These are phyloP conservation scores for Danio aesculapii DNA, from an alignment of 2,797 vertebrate species.

Conservation along the genomic window DNA sequence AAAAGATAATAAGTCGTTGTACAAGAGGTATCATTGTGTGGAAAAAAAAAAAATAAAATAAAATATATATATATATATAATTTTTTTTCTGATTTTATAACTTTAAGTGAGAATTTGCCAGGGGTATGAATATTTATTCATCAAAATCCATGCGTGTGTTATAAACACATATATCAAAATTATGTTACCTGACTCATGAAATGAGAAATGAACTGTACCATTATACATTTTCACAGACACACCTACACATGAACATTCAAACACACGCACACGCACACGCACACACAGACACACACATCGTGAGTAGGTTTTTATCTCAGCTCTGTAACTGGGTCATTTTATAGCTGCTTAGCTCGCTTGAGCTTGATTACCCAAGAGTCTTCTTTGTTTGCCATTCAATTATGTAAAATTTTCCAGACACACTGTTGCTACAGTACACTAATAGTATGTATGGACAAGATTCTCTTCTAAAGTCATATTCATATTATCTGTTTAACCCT, in stretches of 20 bases:
- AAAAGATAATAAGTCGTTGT: too few relatives aligned
- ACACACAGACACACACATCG: not conserved
- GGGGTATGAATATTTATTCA: too few relatives aligned
- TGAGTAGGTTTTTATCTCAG: slow-evolving; percentile 44
- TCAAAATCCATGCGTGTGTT: too few relatives aligned
- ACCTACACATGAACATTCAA: not conserved
- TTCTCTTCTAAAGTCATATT: slow-evolving; percentile 32
- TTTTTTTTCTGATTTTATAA: too few relatives aligned
- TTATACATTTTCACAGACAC: slow-evolving; percentile 2
- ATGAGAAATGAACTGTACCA: slow-evolving; percentile 4
- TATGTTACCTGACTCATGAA: slow-evolving; percentile 48
- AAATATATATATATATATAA: too few relatives aligned
- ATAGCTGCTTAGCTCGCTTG: slow-evolving; percentile 48
- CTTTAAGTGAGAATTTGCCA: too few relatives aligned
- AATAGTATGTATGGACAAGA: slow-evolving; percentile 11
- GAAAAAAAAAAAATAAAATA: too few relatives aligned
- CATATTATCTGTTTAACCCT: slow-evolving; percentile 25
- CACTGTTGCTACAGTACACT: slow-evolving; percentile 21
- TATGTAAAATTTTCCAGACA: slow-evolving; percentile 31
- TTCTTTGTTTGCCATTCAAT: slow-evolving; percentile 48
- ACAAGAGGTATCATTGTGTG: too few relatives aligned
- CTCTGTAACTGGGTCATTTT: slow-evolving; percentile 53
- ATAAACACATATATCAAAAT: slow-evolving; percentile 24
- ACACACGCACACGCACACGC: not conserved
- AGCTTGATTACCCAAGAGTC: slow-evolving; percentile 50